These are phyloP conservation scores for Zaprionus tsacasi DNA, from an alignment of 1,140 invertebrate genomes.

Conservation along the genomic window DNA sequence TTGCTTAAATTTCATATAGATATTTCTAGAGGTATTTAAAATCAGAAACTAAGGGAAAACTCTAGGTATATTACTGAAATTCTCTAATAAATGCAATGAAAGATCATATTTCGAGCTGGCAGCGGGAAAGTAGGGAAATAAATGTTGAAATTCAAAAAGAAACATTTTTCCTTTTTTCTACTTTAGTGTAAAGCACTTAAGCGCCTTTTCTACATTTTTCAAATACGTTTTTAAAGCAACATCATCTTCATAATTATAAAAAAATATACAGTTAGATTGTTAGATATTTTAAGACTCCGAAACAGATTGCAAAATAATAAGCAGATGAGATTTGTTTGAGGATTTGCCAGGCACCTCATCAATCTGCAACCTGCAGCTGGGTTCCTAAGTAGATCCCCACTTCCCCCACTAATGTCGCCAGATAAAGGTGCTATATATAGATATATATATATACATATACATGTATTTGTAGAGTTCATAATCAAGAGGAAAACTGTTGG, in stretches of 20 bases:
- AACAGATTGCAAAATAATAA: background rate
- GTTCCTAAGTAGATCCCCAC: background rate
- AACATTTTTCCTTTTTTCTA: too few species aligned
- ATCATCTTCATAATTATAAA: background rate
- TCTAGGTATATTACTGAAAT: background rate
- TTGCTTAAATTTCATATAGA: background rate
- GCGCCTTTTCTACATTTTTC: background rate
- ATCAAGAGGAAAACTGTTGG: slow-evolving; percentile 17
- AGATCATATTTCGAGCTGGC: background rate
- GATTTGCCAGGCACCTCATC: background rate
- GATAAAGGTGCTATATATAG: background rate
- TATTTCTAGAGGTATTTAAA: background rate
- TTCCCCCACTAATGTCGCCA: background rate
- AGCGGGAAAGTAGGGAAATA: background rate
- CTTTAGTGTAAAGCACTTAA: too few species aligned
- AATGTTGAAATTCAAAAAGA: too few species aligned
- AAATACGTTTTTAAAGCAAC: background rate
- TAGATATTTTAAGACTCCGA: background rate
- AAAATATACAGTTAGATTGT: background rate
- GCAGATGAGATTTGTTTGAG: background rate
- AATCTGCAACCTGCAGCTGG: background rate
- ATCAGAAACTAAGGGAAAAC: background rate
- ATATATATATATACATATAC: background rate
- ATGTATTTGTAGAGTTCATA: background rate
- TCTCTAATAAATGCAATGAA: background rate